Evolutionary conservation across 2,797 vertebrate genomes (phyloP), one percentile per base, ranked within the genome.

Genomic region (Chelonia mydas): DNA sequence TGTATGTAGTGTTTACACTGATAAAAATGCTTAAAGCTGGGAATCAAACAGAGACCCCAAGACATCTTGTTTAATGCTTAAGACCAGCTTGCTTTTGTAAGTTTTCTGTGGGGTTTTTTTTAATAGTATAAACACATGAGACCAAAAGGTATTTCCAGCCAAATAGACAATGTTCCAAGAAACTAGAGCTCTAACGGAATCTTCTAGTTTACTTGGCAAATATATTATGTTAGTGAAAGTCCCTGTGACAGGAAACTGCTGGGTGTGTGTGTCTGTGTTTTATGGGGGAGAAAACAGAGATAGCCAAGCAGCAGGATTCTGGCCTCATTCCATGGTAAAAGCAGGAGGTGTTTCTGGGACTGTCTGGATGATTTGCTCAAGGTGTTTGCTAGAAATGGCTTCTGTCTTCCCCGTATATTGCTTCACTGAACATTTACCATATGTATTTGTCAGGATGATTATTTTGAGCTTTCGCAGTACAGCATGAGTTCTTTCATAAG

Each of bases 361-460:
- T 95, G 59, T 92, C 90, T 89, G 89, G 54, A 80, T 94, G 82
- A 96, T 97, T 98, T 98, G 91, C 93, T 97, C 91, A 97, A 87
- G 84, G 84, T 94, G 82, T 93, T 97, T 96, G 85, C 94, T 96
- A 84, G 95, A 96, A 96, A 94, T 92, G 89, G 80, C 86, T 93
- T 59, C 79, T 95, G 77, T 92, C 88, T 84, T 95, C 90, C 45
- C 51, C 82, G 53, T 74, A 86, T 49, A 84, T 50, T 90, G 28
- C 88, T 85, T 57, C 93, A 51, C 2, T 92, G 90, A 97, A 91
- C 81, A 90, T 93, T 95, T 96, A 86, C 72, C 6, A 5, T 96
- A 78, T 86, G 27, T 79, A 86, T 94, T 59, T 96, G 84, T 86
- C 90, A 90, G 88, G 85, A 97, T 94, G 41, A 95, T 95, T 95